Percentiles rank a stretch among this genome's conserved stretches.
phyloP scores from a whole-genome alignment of 2,797 vertebrate genomes.

The Trichosurus vulpecula region DNA sequence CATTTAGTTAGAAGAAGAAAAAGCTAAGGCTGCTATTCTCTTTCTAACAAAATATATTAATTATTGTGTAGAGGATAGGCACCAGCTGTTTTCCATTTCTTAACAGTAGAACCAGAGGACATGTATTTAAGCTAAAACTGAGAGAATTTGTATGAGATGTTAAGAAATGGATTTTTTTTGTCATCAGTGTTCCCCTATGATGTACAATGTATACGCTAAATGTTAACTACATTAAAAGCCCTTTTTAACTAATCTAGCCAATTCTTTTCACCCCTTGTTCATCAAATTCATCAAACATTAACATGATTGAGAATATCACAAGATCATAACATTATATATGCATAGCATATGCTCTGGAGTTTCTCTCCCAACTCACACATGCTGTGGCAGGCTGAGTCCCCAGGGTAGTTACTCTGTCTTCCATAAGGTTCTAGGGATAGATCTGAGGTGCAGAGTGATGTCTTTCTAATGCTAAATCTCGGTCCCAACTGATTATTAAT shows the following conservation, averaged over 20 bases:
- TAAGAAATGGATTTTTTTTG: neutral
- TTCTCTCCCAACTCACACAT: neutral
- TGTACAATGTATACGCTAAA: neutral
- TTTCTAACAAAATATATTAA: slow-evolving; percentile 53
- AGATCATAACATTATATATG: neutral
- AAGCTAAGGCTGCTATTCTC: slow-evolving; percentile 54
- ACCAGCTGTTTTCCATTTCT: slow-evolving; percentile 59
- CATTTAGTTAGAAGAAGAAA: slow-evolving; percentile 19
- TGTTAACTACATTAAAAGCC: neutral
- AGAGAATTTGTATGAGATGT: slow-evolving; percentile 66
- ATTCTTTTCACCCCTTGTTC: neutral
- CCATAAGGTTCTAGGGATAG: neutral
- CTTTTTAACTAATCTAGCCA: neutral
- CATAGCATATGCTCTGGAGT: neutral
- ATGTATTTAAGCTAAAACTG: slow-evolving; percentile 70
- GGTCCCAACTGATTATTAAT: neutral
- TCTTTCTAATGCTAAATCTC: neutral
- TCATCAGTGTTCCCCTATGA: neutral
- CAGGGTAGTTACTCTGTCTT: neutral
- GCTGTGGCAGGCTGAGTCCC: neutral
- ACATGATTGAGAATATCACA: neutral
- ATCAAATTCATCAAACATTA: neutral
- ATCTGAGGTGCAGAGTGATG: neutral
- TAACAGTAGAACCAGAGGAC: slow-evolving; percentile 47
- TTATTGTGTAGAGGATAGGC: slow-evolving; percentile 46